A percentile compares a stretch with the other conserved stretches of the same genome.
Conservation (phyloP, 2,113 vertebrate species). For the Otocyon megalotis region DNA sequence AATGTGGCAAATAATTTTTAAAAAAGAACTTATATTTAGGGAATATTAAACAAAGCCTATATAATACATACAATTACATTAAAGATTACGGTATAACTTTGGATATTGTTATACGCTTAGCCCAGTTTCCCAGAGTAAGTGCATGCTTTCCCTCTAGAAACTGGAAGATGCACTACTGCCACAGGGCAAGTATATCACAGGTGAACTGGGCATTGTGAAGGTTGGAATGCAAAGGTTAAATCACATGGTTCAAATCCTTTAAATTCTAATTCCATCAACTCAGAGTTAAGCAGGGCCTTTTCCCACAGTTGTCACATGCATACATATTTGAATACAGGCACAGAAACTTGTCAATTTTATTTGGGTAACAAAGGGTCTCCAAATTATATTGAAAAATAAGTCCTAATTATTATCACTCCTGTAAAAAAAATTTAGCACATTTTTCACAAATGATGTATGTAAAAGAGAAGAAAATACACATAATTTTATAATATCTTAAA, state of each 20-base stretch:
- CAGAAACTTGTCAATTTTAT: slow-evolving; percentile 79
- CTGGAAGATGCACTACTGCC: background rate
- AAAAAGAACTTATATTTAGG: background rate
- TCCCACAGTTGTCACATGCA: slow-evolving; percentile 63
- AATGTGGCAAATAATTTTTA: background rate
- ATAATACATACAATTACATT: background rate
- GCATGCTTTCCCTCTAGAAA: slow-evolving; percentile 1
- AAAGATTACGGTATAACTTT: slow-evolving; percentile 4
- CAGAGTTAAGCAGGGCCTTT: slow-evolving; percentile 17
- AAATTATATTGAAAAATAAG: slow-evolving; percentile 80
- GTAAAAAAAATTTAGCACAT: slow-evolving; percentile 77
- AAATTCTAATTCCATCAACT: slow-evolving; percentile 53
- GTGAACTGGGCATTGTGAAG: background rate
- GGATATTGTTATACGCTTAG: background rate
- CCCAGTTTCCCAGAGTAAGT: slow-evolving; percentile 4
- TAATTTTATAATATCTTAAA: slow-evolving; percentile 80
- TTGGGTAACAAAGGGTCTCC: slow-evolving; percentile 78
- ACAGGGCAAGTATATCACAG: background rate
- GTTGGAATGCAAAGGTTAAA: background rate
- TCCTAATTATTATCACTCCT: slow-evolving; percentile 74
- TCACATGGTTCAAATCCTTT: background rate
- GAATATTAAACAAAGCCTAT: background rate
- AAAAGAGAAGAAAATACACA: slow-evolving; percentile 84
- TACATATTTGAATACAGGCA: slow-evolving; percentile 77
- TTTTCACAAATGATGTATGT: slow-evolving; percentile 79